Percentiles rank a stretch among this genome's conserved stretches.
Evolutionary conservation across 2,888 invertebrate species (phyloP).

Genomic region (Oscheius sp.): DNA sequence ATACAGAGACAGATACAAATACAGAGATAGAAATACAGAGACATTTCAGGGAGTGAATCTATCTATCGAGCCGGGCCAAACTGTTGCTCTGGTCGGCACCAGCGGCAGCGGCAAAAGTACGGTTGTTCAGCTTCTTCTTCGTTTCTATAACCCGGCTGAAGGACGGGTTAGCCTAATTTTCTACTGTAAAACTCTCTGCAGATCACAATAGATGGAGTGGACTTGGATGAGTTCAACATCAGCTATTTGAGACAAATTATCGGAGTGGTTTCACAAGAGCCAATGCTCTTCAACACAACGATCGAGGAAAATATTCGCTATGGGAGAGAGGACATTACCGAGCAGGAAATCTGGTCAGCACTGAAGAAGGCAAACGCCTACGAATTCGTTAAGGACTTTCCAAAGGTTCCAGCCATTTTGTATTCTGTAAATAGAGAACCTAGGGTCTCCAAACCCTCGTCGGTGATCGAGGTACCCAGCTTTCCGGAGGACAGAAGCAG

Average conservation of each 20-base stretch:
- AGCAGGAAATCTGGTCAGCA: constrained; percentile 55
- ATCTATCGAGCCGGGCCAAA: constrained; percentile 55
- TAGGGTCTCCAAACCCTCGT: constrained; percentile 71
- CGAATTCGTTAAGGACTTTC: constrained; percentile 74
- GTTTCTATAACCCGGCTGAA: constrained; percentile 51
- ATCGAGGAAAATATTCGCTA: constrained; percentile 77
- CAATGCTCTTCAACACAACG: constrained; percentile 79
- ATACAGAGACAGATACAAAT: neutral
- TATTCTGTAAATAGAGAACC: neutral
- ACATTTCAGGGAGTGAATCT: constrained; percentile 47
- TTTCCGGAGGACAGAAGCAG: constrained; percentile 75
- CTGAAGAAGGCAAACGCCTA: constrained; percentile 75
- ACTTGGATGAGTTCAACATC: constrained; percentile 75
- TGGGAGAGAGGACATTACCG: constrained; percentile 53
- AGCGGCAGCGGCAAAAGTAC: constrained; percentile 65
- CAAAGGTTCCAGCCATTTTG: constrained; percentile 61
- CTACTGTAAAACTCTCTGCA: neutral
- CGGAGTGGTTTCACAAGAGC: constrained; percentile 74
- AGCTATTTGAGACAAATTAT: constrained; percentile 75
- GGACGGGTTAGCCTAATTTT: constrained; percentile 41
- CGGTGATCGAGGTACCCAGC: constrained; percentile 74
- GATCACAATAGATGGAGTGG: constrained; percentile 73
- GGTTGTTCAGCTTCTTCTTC: constrained; percentile 56
- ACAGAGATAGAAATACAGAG: too few relatives aligned
- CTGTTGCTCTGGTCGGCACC: constrained; percentile 61